Base-by-base conservation (phyloP, 2,113 vertebrate species). In the Jaculus jaculus region DNA sequence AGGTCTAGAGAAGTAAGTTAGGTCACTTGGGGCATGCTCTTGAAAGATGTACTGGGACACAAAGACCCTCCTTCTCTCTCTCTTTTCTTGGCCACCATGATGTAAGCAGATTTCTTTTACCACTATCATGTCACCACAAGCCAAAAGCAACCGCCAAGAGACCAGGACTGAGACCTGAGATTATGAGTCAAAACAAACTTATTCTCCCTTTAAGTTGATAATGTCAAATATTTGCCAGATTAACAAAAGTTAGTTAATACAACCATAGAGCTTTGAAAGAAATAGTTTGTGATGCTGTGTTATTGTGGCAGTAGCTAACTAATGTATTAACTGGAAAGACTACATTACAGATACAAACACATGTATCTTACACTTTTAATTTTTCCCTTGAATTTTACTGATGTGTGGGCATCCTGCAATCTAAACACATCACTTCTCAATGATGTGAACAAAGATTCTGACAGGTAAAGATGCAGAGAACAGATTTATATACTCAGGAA, bases 351-450 rank as follows among this genome's bases (percentile, higher is more conserved):
- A 39, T 86, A 61, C 11, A 61, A 42, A 87, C 61, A 71, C 2
- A 71, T 23, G 26, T 30, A 80, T 42, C 86, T 89, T 34, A 37
- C 78, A 47, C 20, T 65, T 89, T 79, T 20, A n/a, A 84, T 83
- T 84, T 60, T 83, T 66, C 65, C 66, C 51, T 79, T 83, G 39
- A 92, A 74, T 73, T 90, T 61, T 37, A 74, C 28, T 32, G 69
- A 81, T 42, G 28, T 39, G 26, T 2, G 5, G 69, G 32, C 30
- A 87, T 60, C 58, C 37, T 24, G 4, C 63, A 60, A 89, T n/a
- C 37, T 34, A 82, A 95, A 77, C 13, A 93, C 6, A 60, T 15
- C 28, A 60, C 47, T 82, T 90, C n/a, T 94, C 75, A 89, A 39
- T 58, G 66, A 85, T 11, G 0, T 63, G 75, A 85, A 89, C 77